These are phyloP conservation scores for Anas acuta DNA, from an alignment of 2,797 vertebrate species.

Conservation along the genomic window DNA sequence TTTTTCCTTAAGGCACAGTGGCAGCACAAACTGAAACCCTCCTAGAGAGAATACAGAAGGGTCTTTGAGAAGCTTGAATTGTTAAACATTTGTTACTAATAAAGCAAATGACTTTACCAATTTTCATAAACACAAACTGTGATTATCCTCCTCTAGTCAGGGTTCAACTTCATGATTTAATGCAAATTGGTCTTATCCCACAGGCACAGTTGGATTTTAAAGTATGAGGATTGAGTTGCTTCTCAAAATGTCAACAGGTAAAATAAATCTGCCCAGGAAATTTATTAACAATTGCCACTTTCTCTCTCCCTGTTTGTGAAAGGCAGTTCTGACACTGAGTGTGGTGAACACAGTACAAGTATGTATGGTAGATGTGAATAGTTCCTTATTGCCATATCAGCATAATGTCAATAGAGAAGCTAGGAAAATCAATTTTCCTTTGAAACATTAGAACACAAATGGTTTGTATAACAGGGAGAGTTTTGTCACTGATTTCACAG, in stretches of 20 bases:
- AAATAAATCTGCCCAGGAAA: slow-evolving; percentile 27
- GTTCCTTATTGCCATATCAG: slow-evolving; percentile 8
- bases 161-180: not conserved
- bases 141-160: slow-evolving; percentile 2
- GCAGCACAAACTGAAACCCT: not conserved
- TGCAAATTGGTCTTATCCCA: slow-evolving; percentile 22
- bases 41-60: slow-evolving; percentile 18
- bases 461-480: not conserved
- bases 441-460: slow-evolving; percentile 50
- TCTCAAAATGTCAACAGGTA: slow-evolving; percentile 47
- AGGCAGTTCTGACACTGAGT: not conserved
- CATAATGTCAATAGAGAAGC: not conserved
- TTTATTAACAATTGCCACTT: slow-evolving; percentile 42
- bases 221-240: not conserved
- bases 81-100: slow-evolving; percentile 67
- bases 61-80: slow-evolving; percentile 24
- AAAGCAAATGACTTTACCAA: slow-evolving; percentile 22
- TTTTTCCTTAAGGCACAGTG: not conserved
- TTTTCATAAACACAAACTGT: slow-evolving; percentile 36
- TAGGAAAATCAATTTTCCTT: slow-evolving; percentile 12
- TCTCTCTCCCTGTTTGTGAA: not conserved
- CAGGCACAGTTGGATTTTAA: slow-evolving; percentile 23
- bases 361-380: not conserved
- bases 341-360: not conserved
- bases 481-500: slow-evolving; percentile 28